Percentiles rank a stretch among this genome's conserved stretches.
Conservation (phyloP, 2,797 vertebrate genomes). For the Helostoma temminkii region DNA sequence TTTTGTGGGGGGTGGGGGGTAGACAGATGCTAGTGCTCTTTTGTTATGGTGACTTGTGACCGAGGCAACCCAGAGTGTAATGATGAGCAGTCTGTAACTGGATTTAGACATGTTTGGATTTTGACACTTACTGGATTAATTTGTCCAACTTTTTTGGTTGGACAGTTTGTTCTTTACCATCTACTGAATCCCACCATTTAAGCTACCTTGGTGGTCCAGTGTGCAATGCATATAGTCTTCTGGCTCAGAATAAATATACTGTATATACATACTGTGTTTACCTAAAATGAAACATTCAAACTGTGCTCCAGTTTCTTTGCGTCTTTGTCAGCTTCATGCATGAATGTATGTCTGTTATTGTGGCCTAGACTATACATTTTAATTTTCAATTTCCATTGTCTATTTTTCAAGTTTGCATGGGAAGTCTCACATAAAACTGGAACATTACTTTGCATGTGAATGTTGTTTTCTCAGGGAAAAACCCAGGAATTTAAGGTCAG, state of each 20-base stretch:
- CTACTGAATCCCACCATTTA: constrained; percentile 19
- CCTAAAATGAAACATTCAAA: constrained; percentile 40
- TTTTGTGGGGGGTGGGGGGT: too few species aligned
- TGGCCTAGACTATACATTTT: constrained; percentile 52
- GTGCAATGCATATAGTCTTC: constrained; percentile 2
- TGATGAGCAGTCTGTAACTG: not conserved
- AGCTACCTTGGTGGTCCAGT: constrained; percentile 46
- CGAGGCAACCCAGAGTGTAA: constrained; percentile 5
- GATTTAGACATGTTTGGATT: constrained; percentile 3
- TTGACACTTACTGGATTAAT: constrained; percentile 18
- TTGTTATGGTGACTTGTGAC: constrained; percentile 7
- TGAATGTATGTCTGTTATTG: constrained; percentile 27
- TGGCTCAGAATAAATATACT: constrained; percentile 39
- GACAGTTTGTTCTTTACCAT: constrained; percentile 23
- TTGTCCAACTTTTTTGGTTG: not conserved
- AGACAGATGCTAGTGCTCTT: not conserved
- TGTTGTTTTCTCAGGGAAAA: constrained; percentile 62
- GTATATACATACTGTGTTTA: constrained; percentile 54
- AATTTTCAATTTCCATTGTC: constrained; percentile 50
- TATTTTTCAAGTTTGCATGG: constrained; percentile 44
- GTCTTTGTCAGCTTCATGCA: constrained; percentile 8
- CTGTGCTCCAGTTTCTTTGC: not conserved
- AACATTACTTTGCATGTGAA: constrained; percentile 62
- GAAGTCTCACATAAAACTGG: constrained; percentile 38
- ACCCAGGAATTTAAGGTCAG: constrained; percentile 58